Evolutionary conservation across 2,888 invertebrate species (phyloP).

Genomic region (Meiosimyza platycephala): DNA sequence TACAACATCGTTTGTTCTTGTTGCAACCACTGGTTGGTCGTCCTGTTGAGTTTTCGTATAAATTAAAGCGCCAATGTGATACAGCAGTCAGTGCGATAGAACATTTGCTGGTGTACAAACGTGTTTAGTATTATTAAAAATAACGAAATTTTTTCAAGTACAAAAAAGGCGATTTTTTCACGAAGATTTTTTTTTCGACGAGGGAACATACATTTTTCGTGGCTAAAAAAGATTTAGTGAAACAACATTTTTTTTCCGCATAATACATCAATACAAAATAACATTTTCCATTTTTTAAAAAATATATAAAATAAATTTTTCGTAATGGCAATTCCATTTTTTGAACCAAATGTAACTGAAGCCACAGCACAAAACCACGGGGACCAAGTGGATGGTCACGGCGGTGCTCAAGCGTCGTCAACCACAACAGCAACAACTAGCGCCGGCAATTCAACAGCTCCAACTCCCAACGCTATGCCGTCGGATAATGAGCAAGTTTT

Average conservation of each 20-base stretch:
- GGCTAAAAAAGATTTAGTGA: neutral
- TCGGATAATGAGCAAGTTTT: constrained; percentile 51
- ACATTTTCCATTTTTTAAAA: constrained; percentile 16
- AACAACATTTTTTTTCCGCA: constrained; percentile 26
- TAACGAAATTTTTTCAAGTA: neutral
- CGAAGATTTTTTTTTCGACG: constrained; percentile 11
- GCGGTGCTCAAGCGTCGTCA: constrained; percentile 13
- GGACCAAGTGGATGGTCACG: constrained; percentile 59
- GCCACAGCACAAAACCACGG: constrained; percentile 43
- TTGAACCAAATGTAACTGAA: constrained; percentile 54
- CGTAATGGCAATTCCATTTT: constrained; percentile 64
- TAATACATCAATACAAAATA: neutral
- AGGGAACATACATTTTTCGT: constrained; percentile 18
- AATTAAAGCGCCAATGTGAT: constrained; percentile 28
- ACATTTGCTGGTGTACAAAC: constrained; percentile 38
- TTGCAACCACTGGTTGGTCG: constrained; percentile 33
- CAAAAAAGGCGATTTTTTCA: constrained; percentile 6
- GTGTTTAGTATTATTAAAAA: constrained; percentile 6
- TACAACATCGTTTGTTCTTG: constrained; percentile 33
- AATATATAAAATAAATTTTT: constrained; percentile 35
- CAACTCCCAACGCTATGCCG: constrained; percentile 32
- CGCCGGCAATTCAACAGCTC: constrained; percentile 43
- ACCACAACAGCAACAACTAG: constrained; percentile 13
- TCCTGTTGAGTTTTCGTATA: constrained; percentile 33
- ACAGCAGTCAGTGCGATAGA: constrained; percentile 41